Percentiles rank a stretch among this genome's conserved stretches.
Conservation (phyloP, 2,888 invertebrate genomes). For the Torymus auratus region DNA sequence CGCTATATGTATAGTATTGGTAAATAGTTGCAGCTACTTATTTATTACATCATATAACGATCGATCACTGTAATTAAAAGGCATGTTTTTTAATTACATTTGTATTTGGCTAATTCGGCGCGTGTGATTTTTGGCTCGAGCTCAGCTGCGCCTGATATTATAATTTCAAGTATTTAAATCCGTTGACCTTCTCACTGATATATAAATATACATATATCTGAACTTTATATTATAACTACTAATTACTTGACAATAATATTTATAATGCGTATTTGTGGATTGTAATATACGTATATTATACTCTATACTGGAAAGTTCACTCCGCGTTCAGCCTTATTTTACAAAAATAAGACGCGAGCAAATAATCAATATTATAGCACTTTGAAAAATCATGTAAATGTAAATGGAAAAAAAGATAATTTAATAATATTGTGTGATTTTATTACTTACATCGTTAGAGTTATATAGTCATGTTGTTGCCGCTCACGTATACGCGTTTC, state of each 20-base stretch:
- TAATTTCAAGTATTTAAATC: not conserved
- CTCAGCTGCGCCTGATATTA: constrained; percentile 24
- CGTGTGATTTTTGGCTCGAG: not conserved
- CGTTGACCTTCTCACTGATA: too few species aligned
- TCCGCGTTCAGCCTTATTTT: not conserved
- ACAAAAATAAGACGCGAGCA: not conserved
- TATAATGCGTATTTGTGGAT: not conserved
- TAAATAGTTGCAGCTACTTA: constrained; percentile 36
- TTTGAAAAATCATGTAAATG: not conserved
- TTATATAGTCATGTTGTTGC: constrained; percentile 12
- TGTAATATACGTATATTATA: not conserved
- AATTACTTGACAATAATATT: constrained; percentile 10
- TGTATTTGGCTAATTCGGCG: constrained; percentile 66
- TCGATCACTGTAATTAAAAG: constrained; percentile 61
- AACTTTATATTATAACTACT: not conserved
- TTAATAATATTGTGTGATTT: not conserved
- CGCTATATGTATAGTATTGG: constrained; percentile 4
- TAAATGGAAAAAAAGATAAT: too few species aligned
- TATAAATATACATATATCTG: too few species aligned
- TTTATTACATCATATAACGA: constrained; percentile 36
- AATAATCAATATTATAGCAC: not conserved
- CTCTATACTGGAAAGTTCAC: constrained; percentile 11
- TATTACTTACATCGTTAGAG: constrained; percentile 1
- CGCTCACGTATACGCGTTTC: not conserved
- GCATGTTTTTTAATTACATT: constrained; percentile 61